Percentiles rank a stretch among this genome's conserved stretches.
Conservation (phyloP, 2,888 invertebrate species). For the Pomacea canaliculata region DNA sequence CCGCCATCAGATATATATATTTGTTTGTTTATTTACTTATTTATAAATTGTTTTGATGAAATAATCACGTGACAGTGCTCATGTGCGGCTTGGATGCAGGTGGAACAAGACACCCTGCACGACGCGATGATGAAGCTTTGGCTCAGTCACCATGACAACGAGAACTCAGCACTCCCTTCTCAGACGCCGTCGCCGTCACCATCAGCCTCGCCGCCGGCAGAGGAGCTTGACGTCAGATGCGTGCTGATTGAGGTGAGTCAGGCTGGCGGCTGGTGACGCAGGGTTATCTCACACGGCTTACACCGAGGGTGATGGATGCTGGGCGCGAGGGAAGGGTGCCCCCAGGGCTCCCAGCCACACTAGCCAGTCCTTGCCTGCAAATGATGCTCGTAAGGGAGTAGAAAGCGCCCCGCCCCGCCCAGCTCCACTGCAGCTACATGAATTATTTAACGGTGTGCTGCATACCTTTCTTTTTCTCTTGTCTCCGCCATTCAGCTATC, state of each 20-base stretch:
- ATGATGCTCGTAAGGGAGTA: too few species aligned
- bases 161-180: neutral
- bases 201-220: neutral
- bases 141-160: neutral
- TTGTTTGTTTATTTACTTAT: too few species aligned
- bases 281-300: too few species aligned
- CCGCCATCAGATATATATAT: too few species aligned
- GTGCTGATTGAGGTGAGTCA: conserved; percentile 6
- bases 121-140: neutral
- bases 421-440: neutral
- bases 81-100: conserved; percentile 1
- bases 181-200: neutral
- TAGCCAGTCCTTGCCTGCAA: too few species aligned
- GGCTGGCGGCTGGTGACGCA: too few species aligned
- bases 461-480: too few species aligned
- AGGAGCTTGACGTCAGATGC: conserved; percentile 5
- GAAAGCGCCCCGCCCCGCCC: neutral
- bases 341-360: too few species aligned
- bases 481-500: too few species aligned
- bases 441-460: neutral
- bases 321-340: neutral
- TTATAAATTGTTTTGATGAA: too few species aligned
- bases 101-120: neutral
- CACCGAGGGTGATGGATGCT: neutral
- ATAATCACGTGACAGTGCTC: too few species aligned